phyloP scores from a whole-genome alignment of 1,140 invertebrate genomes.

The Parapsyche elsis region DNA sequence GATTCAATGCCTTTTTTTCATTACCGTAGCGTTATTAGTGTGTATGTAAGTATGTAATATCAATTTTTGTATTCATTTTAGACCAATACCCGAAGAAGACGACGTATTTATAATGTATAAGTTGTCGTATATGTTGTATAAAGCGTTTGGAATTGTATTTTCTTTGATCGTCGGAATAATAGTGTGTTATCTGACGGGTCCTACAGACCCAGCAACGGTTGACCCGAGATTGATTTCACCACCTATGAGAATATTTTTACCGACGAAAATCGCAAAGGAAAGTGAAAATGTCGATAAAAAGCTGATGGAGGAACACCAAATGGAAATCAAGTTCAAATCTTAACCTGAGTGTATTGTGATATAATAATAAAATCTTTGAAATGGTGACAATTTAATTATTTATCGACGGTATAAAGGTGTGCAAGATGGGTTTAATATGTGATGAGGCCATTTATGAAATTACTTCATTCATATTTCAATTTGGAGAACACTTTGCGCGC shows the following conservation, averaged over 20 bases:
- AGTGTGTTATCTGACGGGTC: constrained; percentile 76
- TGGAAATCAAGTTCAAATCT: too few relatives aligned
- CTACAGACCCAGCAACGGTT: constrained; percentile 67
- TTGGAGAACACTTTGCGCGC: too few relatives aligned
- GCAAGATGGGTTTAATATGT: too few relatives aligned
- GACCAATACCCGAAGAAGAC: constrained; percentile 15
- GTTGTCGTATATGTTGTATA: constrained; percentile 45
- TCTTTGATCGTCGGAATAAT: constrained; percentile 75
- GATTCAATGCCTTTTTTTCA: not conserved
- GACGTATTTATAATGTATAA: constrained; percentile 46
- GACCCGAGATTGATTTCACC: constrained; percentile 73
- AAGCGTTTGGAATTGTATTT: constrained; percentile 67
- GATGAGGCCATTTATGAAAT: too few relatives aligned
- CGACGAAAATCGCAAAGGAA: constrained; percentile 36
- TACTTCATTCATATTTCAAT: too few relatives aligned
- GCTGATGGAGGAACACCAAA: not conserved
- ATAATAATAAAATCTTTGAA: too few relatives aligned
- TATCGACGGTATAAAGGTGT: too few relatives aligned
- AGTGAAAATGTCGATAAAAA: not conserved
- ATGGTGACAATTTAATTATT: too few relatives aligned
- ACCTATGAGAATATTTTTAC: constrained; percentile 47
- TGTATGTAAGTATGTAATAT: not conserved
- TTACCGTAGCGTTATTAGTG: not conserved
- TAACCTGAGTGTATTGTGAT: too few relatives aligned
- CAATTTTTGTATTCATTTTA: not conserved